Percentiles rank a stretch among this genome's conserved stretches.
Conservation (phyloP, 2,113 vertebrate genomes). For the Vidua macroura region DNA sequence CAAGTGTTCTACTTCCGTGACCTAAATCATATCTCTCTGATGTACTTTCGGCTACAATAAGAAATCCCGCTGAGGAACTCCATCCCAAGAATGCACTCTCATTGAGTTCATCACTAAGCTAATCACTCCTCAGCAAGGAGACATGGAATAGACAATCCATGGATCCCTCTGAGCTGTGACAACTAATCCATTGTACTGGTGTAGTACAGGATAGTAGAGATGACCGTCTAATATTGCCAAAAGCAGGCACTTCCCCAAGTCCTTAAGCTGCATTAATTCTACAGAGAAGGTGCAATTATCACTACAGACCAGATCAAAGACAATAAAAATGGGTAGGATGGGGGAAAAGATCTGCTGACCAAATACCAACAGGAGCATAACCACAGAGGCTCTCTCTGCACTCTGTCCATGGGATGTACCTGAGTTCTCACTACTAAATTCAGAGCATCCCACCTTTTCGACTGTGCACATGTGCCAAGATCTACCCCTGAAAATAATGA, state of each 20-base stretch:
- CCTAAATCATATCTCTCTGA: neutral
- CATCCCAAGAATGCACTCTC: neutral
- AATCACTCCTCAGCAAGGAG: neutral
- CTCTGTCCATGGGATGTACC: accelerated
- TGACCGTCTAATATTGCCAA: neutral
- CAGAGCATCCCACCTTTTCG: neutral
- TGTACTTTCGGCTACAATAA: neutral
- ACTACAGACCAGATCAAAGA: neutral
- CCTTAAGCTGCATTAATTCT: neutral
- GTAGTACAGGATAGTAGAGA: neutral
- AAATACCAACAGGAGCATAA: neutral
- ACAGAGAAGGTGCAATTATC: neutral
- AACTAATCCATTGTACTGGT: neutral
- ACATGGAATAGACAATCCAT: neutral
- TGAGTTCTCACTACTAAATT: neutral
- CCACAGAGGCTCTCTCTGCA: neutral
- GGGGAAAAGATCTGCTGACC: neutral
- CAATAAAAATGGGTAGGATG: neutral
- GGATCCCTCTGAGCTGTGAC: neutral
- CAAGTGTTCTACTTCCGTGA: neutral
- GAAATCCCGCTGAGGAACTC: neutral
- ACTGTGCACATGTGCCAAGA: accelerated
- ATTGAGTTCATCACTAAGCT: neutral
- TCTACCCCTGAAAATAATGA: neutral
- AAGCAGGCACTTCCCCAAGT: neutral